Evolutionary conservation across 2,888 invertebrate species (phyloP).

Genomic region (Drosophila conformis): DNA sequence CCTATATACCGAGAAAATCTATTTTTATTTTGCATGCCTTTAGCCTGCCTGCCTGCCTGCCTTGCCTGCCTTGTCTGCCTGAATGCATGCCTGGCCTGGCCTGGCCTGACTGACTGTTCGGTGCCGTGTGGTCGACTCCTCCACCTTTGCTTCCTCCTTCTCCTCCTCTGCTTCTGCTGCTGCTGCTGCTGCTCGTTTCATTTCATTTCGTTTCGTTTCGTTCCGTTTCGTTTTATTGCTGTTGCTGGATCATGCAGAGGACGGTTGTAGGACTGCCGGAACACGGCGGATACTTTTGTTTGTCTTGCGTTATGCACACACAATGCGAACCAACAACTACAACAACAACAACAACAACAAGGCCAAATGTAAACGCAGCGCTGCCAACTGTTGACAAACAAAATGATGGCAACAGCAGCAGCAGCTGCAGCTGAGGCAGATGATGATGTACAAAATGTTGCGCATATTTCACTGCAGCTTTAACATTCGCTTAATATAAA

Average conservation of each 20-base stretch:
- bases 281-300: constrained; percentile 39
- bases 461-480: constrained; percentile 11
- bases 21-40: constrained; percentile 75
- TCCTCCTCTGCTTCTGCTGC: background rate
- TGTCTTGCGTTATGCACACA: constrained; percentile 32
- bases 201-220: constrained; percentile 30
- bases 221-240: constrained; percentile 34
- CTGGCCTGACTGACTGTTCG: constrained; percentile 9
- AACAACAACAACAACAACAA: constrained; percentile 17
- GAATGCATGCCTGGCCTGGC: constrained; percentile 43
- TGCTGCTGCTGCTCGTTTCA: too few species aligned
- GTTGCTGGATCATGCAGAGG: constrained; percentile 20
- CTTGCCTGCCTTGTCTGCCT: constrained; percentile 1
- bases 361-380: constrained; percentile 22
- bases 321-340: constrained; percentile 29
- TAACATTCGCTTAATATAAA: constrained; percentile 11
- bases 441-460: background rate
- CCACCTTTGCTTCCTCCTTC: background rate
- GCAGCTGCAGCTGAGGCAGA: background rate
- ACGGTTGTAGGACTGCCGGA: constrained; percentile 38
- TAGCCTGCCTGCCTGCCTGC: constrained; percentile 18
- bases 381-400: constrained; percentile 60
- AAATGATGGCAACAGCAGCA: constrained; percentile 34
- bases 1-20: constrained; percentile 83
- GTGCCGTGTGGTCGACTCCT: constrained; percentile 21